A percentile compares a stretch with the other conserved stretches of the same genome.
Evolutionary conservation across 2,888 invertebrate genomes (phyloP).

Genomic region (Dryocosmus kuriphilus): DNA sequence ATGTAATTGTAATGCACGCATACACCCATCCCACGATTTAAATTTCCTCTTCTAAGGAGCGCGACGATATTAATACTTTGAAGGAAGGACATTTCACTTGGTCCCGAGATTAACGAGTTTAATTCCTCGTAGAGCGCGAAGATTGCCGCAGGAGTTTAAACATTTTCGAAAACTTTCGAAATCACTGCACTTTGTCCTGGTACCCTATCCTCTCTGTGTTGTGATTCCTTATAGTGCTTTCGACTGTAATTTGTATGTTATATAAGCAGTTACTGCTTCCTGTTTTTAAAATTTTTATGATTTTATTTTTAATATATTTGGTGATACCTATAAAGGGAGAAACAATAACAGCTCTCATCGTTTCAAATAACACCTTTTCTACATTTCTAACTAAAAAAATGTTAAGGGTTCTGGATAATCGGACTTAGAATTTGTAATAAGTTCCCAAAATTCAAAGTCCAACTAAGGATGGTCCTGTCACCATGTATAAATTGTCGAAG

Average conservation of each 20-base stretch:
- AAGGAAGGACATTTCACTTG: not conserved
- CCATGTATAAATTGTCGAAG: too few species aligned
- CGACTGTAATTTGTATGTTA: not conserved
- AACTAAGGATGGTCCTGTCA: too few species aligned
- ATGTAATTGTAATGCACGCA: not conserved
- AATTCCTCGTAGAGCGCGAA: not conserved
- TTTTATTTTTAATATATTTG: too few species aligned
- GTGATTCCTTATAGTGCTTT: not conserved
- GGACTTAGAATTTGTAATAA: too few species aligned
- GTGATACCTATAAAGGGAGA: too few species aligned
- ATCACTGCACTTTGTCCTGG: not conserved
- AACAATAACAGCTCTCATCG: too few species aligned
- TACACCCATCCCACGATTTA: slow-evolving; percentile 3
- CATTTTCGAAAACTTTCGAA: slow-evolving; percentile 6
- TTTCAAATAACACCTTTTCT: too few species aligned
- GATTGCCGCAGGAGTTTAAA: not conserved
- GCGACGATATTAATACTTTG: not conserved
- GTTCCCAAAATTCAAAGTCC: too few species aligned
- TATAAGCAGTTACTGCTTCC: not conserved
- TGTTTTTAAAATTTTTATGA: not conserved
- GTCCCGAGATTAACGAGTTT: slow-evolving; percentile 10
- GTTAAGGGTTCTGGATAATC: too few species aligned
- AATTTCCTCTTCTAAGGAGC: not conserved
- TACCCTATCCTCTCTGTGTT: not conserved
- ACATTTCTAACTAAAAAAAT: too few species aligned